Base-by-base conservation (phyloP, 2,797 vertebrate genomes). In the Cyprinodon diabolis region DNA sequence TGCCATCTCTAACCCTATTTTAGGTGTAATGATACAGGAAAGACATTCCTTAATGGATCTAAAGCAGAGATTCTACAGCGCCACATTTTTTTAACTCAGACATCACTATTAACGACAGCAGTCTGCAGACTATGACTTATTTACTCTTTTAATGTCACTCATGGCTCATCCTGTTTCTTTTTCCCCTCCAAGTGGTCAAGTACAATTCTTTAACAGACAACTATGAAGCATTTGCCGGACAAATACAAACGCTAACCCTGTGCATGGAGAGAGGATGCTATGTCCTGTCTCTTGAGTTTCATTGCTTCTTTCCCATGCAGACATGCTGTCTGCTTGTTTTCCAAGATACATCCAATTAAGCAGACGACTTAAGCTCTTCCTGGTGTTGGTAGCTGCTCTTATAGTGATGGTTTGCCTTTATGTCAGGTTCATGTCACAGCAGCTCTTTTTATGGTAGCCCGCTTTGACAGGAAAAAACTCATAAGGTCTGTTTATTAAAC, bases 401-500 rank as follows among this genome's bases (percentile, higher is more conserved):
- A 71, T 76, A 80, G 78, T 72, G 81, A 87, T 83, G 77, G 47
- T 74, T 75, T 82, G 62, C 76, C 78, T 91, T 89, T 40, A 87
- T 87, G 84, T 81, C 79, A 84, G 69, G 76, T 90, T 89, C 84
- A 91, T 90, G 87, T 83, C 85, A 83, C 81, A 85, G 65, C 77
- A 66, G 75, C 75, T 87, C 56, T 74, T 89, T 95, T 95, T 89
- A 93, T 84, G 90, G 86, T 81, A 6, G 81, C 71, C 74, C 67
- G 70, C 86, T 88, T 87, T 87, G 85, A 93, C 89, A 93, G 86
- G 91, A 92, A 94, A 30, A 90, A 91, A 81, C 88, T 86, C 84
- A 90, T 93, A 89, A 94, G 92, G 79, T 55, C 49, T 68, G 74
- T 86, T 84, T 92, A 90, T 93, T 90, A 93, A 93, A 88, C 86